These are phyloP conservation scores for Euproctis similis DNA, from an alignment of 2,888 invertebrate genomes.

Conservation along the genomic window DNA sequence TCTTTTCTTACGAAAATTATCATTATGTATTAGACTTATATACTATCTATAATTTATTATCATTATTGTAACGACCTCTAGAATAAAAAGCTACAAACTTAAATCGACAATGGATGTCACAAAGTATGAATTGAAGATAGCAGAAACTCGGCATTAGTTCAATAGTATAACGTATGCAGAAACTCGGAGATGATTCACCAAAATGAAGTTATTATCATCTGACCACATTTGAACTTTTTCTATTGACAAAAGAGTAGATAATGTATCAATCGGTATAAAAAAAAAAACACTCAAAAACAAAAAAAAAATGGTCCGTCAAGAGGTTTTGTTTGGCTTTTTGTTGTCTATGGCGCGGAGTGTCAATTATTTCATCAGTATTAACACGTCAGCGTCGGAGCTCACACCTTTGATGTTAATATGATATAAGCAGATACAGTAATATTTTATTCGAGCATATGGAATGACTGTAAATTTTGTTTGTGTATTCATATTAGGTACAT, in stretches of 20 bases:
- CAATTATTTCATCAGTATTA: slow-evolving; percentile 60
- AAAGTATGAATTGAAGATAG: too few species aligned
- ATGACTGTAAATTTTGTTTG: too few species aligned
- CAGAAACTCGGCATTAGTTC: too few species aligned
- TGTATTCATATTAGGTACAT: too few species aligned
- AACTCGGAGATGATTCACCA: slow-evolving; percentile 14
- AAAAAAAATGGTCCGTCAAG: slow-evolving; percentile 24
- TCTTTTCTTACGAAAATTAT: too few species aligned
- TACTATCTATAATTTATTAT: too few species aligned
- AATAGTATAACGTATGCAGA: slow-evolving; percentile 6
- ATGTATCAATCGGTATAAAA: slow-evolving; percentile 32
- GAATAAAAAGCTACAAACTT: too few species aligned
- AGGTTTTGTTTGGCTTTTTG: slow-evolving; percentile 42
- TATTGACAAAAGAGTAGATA: slow-evolving; percentile 27
- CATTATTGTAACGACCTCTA: too few species aligned
- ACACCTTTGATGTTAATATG: slow-evolving; percentile 15
- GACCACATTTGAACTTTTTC: slow-evolving; percentile 31
- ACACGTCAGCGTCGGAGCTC: slow-evolving; percentile 13
- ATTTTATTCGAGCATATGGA: slow-evolving; percentile 5
- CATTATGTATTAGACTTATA: too few species aligned
- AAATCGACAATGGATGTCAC: too few species aligned
- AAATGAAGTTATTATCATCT: slow-evolving; percentile 10
- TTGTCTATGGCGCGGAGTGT: slow-evolving; percentile 38
- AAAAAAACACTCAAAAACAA: slow-evolving; percentile 25
- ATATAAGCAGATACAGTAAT: slow-evolving; percentile 1